Base-by-base conservation (phyloP, 2,888 invertebrate species). In the Mayetiola destructor region DNA sequence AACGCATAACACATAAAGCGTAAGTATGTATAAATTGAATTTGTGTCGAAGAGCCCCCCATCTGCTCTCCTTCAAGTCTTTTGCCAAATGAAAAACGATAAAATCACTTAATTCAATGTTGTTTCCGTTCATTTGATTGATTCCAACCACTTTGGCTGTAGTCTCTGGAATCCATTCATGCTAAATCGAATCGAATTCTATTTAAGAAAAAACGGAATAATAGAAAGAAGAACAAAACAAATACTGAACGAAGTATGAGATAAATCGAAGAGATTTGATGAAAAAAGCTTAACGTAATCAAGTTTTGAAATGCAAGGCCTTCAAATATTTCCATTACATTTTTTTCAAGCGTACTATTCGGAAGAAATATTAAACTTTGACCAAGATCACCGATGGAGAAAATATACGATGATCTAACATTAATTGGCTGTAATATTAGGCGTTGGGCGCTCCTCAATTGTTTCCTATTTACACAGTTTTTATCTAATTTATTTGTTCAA, bases 321-420 rank as follows among this genome's bases (percentile, higher is more conserved):
- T 48, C 48, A 48, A 48, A 27, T n/a, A 48, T 48, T 48, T 48
- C 27, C 27, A 48, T 48, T 48, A 48, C 48, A n/a, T 48, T 48
- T 48, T 48, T 27, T 48, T n/a, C n/a, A n/a, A n/a, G n/a, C n/a
- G n/a, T n/a, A n/a, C n/a, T n/a, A n/a, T n/a, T n/a, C n/a, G n/a
- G n/a, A n/a, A n/a, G n/a, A n/a, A n/a, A n/a, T n/a, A n/a, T n/a
- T n/a, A n/a, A n/a, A n/a, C n/a, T n/a, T n/a, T n/a, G n/a, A n/a
- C n/a, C n/a, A 27, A 48, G 39, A 2, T 16, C 23, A 16, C 27
- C 29, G 27, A 5, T 48, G 48, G 10, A 39, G 16, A n/a, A n/a
- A n/a, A n/a, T n/a, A n/a, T n/a, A n/a, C n/a, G n/a, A n/a, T n/a
- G 27, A n/a, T 27, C 27, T n/a, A 48, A 27, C 27, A 48, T 27